Evolutionary conservation across 2,113 vertebrate species (phyloP), one percentile per base, ranked within the genome.

Genomic region (Bombycilla garrulus): DNA sequence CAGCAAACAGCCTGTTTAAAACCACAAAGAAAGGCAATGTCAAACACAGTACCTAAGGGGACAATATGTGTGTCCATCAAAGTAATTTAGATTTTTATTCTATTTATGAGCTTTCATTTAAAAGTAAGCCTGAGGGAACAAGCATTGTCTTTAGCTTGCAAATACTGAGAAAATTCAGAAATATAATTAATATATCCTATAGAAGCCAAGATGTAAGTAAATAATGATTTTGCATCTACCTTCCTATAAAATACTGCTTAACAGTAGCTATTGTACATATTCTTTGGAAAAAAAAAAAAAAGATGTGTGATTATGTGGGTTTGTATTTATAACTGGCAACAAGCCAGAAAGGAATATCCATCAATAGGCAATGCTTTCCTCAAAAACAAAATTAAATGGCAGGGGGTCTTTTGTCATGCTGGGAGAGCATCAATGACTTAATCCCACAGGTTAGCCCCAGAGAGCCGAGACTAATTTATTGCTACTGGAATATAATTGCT

Each of bases 21-120:
- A 92, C 56, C 57, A 92, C 38, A 57, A 70, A 82, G 92, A 96
- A 96, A 90, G 57, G 79, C 81, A 91, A 85, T 23, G 82, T 93
- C 85, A 96, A 96, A 48, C 69, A 88, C 89, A 96, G 84, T 40
- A 85, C 87, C 65, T 57, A 19, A 93, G 71, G 92, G 62, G 90
- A 87, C 90, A 95, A 91, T 85, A 89, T 56, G 25, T 76, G 58
- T 36, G 67, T 88, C 82, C 58, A 36, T 90, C 79, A 83, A 66
- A 94, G 51, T 83, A 94, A 96, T 93, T 60, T 86, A 53, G 45
- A 76, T 96, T 91, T 73, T 83, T 84, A 94, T 95, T 93, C 88
- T 92, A 93, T 77, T 96, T 97, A 86, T 5, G 4, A 87, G 83
- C 87, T 66, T 93, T 91, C 88, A 90, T 91, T 93, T 93, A 64